Percentiles rank a stretch among this genome's conserved stretches.
Conservation (phyloP, 2,888 invertebrate genomes). For the Apotomis capreana region DNA sequence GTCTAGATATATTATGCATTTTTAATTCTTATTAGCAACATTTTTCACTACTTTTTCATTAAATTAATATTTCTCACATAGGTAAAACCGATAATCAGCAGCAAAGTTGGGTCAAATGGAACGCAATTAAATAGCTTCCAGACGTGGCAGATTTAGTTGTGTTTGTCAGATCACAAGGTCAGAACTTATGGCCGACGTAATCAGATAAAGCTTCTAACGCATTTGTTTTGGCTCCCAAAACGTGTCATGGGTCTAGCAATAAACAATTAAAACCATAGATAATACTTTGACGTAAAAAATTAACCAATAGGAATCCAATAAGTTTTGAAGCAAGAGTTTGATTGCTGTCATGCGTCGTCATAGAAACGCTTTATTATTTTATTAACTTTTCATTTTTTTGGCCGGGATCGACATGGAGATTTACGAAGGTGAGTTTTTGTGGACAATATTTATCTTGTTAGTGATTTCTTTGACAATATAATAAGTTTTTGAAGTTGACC, state of each 20-base stretch:
- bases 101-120: too few relatives aligned
- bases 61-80: background rate
- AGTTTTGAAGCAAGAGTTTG: conserved; percentile 51
- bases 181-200: too few relatives aligned
- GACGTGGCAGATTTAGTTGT: too few relatives aligned
- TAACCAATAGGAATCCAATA: conserved; percentile 63
- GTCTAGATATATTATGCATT: background rate
- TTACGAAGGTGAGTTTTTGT: conserved; percentile 71
- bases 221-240: conserved; percentile 7
- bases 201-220: too few relatives aligned
- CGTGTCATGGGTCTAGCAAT: conserved; percentile 19
- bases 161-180: too few relatives aligned
- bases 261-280: conserved; percentile 34
- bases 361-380: conserved; percentile 77
- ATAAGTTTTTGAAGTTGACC: conserved; percentile 1
- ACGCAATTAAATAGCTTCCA: too few relatives aligned
- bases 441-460: conserved; percentile 45
- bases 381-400: conserved; percentile 75
- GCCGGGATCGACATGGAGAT: conserved; percentile 78
- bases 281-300: conserved; percentile 27
- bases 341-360: conserved; percentile 81
- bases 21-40: background rate
- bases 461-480: conserved; percentile 9
- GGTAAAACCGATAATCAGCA: background rate
- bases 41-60: background rate